phyloP scores from a whole-genome alignment of 2,113 vertebrate genomes.

The Tupaia tana region DNA sequence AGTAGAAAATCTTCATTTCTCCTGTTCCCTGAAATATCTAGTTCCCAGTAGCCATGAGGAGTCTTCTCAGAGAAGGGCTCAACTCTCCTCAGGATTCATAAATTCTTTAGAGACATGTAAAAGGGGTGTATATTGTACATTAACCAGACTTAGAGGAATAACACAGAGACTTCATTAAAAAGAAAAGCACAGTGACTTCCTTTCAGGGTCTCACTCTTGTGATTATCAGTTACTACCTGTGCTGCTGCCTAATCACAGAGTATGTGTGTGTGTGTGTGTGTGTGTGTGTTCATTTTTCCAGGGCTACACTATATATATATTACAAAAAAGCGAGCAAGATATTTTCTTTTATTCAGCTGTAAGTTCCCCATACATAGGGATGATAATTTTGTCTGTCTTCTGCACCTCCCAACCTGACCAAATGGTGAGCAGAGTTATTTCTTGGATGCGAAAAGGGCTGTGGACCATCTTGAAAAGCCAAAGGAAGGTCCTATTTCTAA shows the following conservation, averaged over 20 bases:
- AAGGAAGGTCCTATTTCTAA: background rate
- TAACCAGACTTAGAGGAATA: too few relatives aligned
- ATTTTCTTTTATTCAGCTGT: background rate
- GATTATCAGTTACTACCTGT: background rate
- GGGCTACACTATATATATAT: background rate
- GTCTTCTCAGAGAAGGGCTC: too few relatives aligned
- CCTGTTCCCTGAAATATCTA: too few relatives aligned
- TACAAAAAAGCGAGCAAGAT: background rate
- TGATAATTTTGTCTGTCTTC: background rate
- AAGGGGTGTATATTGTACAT: too few relatives aligned
- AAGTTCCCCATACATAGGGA: background rate
- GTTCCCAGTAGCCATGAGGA: too few relatives aligned
- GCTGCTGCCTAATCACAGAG: background rate
- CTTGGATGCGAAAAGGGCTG: background rate
- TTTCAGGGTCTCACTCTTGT: background rate
- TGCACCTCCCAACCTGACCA: background rate
- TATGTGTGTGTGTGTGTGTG: background rate
- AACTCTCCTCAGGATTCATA: too few relatives aligned
- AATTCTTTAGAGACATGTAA: too few relatives aligned
- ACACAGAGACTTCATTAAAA: too few relatives aligned
- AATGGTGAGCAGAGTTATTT: background rate
- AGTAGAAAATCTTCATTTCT: too few relatives aligned
- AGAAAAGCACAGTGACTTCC: too few relatives aligned
- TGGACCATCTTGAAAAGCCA: background rate
- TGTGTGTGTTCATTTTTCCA: background rate